Percentiles rank a stretch among this genome's conserved stretches.
These are phyloP conservation scores for Porites australiensis DNA, from an alignment of 64 coral and sea anemone genomes.

Conservation along the genomic window DNA sequence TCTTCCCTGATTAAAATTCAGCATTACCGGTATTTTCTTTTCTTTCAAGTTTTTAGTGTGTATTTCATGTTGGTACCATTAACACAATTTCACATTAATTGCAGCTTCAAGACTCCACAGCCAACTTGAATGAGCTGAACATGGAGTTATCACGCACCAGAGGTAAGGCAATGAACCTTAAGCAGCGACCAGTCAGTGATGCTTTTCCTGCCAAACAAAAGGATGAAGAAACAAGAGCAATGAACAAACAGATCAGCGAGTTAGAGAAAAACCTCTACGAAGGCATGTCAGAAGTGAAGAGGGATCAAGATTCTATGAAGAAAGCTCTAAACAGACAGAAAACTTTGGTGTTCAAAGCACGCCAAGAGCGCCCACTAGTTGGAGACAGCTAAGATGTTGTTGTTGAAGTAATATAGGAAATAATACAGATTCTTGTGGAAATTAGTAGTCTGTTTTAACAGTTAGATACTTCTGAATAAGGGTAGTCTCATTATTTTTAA, in stretches of 20 bases:
- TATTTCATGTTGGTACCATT: not conserved
- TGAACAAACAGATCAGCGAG: constrained; percentile 83
- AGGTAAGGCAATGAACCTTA: constrained; percentile 95
- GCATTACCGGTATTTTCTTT: no score
- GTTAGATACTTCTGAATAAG: no score
- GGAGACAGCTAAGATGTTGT: constrained; percentile 1
- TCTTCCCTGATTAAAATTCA: no score
- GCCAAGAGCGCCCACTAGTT: constrained; percentile 65
- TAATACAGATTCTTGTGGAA: no score
- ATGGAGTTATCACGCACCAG: constrained; percentile 84
- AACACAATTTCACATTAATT: not conserved
- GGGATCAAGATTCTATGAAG: constrained; percentile 96
- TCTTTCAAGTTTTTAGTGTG: not conserved
- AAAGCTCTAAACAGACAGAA: constrained; percentile 95
- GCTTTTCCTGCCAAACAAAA: constrained; percentile 78
- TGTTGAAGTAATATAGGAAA: no score
- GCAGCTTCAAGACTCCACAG: constrained; percentile 97
- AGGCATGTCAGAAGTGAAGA: constrained; percentile 99
- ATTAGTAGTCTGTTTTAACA: no score
- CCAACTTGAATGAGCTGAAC: constrained; percentile 94
- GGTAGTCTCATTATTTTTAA: no score
- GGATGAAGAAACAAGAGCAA: constrained; percentile 87
- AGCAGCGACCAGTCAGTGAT: constrained; percentile 73
- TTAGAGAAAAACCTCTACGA: constrained; percentile 97
- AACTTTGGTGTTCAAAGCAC: constrained; percentile 93